Base-by-base conservation (phyloP, 2,888 invertebrate genomes). In the Nomada ruficornis region DNA sequence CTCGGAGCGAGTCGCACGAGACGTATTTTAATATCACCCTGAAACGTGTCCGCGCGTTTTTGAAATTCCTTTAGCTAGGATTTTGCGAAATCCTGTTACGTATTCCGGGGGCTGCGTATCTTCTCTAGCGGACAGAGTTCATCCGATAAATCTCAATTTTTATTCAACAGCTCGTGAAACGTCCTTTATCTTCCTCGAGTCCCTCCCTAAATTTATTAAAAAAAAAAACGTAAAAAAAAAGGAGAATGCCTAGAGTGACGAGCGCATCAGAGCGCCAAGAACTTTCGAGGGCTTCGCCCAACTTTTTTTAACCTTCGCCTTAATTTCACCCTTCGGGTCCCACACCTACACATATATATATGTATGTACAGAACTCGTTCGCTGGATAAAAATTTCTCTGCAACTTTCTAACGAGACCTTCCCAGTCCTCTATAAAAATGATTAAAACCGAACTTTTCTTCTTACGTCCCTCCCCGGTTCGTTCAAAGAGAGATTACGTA, bases 111-210 rank as follows among this genome's bases (percentile, higher is more conserved):
- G 9, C 57, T 23, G 64, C 69, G 47, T 65, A 62, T 78, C 65
- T 20, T 23, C 55, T 9, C 9, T 10, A 52, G 20, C 67, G 64
- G 42, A 50, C 71, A 42, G 42, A 20, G 54, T 71, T 55, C 67
- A 29, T 52, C 79, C 79, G 67, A 79, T 72, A 72, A 80, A 79
- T 79, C 80, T 79, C 71, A 68, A 80, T 80, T 79, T 70, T 80
- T 78, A 78, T 60, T 79, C 82, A 76, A 44, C 63, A 11, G 52
- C 36, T 64, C 72, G 68, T 57, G 78, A 79, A 72, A 72, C 71
- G 60, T 42, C 59, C 59, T 79, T 65, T 59, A 77, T 82, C 77
- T 68, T 55, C 63, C 68, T n/a, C 7, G 15, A 18, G 65, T 36
- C 62, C 57, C 70, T 23, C 26, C 47, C 59, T 77, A 77, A 77